Evolutionary conservation across 2,888 invertebrate genomes (phyloP).

Genomic region (Sycophila texana): DNA sequence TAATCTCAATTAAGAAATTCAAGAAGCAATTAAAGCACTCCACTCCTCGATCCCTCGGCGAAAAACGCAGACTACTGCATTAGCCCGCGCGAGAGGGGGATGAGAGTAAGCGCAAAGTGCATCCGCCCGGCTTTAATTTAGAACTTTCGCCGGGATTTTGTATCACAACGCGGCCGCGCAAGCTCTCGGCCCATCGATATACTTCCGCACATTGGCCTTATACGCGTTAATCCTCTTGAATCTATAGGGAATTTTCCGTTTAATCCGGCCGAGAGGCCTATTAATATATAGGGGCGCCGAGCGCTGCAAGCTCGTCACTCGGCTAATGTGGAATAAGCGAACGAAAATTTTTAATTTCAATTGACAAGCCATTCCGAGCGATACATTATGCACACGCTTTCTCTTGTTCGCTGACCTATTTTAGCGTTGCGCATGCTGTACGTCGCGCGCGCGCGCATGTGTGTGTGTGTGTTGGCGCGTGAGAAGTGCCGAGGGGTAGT

Average conservation of each 20-base stretch:
- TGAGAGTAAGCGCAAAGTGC: too few relatives aligned
- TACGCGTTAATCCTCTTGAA: neutral
- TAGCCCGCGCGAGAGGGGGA: too few relatives aligned
- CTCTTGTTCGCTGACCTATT: constrained; percentile 7
- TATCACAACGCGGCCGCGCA: too few relatives aligned
- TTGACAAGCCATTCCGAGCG: neutral
- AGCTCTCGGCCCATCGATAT: too few relatives aligned
- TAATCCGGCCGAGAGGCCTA: neutral
- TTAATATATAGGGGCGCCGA: neutral
- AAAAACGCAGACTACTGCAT: too few relatives aligned
- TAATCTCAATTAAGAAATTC: neutral
- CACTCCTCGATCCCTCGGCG: too few relatives aligned
- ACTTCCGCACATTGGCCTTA: neutral
- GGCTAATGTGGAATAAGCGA: neutral
- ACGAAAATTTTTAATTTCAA: constrained; percentile 19
- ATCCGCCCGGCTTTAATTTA: too few relatives aligned
- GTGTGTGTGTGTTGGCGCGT: too few relatives aligned
- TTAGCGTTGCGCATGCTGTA: constrained; percentile 3
- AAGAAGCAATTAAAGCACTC: neutral
- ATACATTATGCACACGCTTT: neutral
- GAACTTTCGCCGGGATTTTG: too few relatives aligned
- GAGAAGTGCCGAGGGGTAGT: too few relatives aligned
- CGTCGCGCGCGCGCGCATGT: neutral
- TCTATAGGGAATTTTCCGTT: neutral
- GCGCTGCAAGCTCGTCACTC: neutral